Percentiles rank a stretch among this genome's conserved stretches.
phyloP scores from a whole-genome alignment of 2,888 invertebrate species.

The Cryptus viduatorius region DNA sequence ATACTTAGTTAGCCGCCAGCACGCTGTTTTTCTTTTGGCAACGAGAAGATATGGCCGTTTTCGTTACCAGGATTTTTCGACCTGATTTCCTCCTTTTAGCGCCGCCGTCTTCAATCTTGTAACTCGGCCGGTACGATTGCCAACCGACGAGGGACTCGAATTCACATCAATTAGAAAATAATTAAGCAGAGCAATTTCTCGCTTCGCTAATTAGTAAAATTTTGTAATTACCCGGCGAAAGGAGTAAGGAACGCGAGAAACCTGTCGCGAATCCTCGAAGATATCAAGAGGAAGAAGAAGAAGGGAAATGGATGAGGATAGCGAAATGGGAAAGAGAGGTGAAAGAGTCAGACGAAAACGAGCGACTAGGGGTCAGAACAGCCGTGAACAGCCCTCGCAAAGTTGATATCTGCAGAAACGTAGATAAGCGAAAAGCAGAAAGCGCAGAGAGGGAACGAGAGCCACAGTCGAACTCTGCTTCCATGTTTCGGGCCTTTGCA shows the following conservation, averaged over 20 bases:
- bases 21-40: neutral
- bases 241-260: conserved; percentile 37
- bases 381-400: conserved; percentile 52
- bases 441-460: conserved; percentile 18
- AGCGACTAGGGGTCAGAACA: conserved; percentile 42
- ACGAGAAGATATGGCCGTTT: conserved; percentile 24
- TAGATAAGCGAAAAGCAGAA: conserved; percentile 55
- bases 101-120: conserved; percentile 8
- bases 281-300: conserved; percentile 35
- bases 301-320: conserved; percentile 4
- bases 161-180: conserved; percentile 75
- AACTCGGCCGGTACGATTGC: conserved; percentile 4
- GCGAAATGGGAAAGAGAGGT: conserved; percentile 15
- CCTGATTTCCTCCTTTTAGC: neutral
- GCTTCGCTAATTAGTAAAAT: conserved; percentile 76
- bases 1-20: neutral
- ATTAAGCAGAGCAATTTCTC: conserved; percentile 74
- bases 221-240: conserved; percentile 72
- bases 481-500: conserved; percentile 49
- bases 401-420: conserved; percentile 64
- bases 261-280: conserved; percentile 40
- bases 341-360: conserved; percentile 30
- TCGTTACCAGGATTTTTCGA: neutral
- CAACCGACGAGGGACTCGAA: conserved; percentile 31
- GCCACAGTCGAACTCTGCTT: conserved; percentile 52